A percentile compares a stretch with the other conserved stretches of the same genome.
phyloP scores from a whole-genome alignment of 2,888 invertebrate genomes.

The Polymixis lichenea region DNA sequence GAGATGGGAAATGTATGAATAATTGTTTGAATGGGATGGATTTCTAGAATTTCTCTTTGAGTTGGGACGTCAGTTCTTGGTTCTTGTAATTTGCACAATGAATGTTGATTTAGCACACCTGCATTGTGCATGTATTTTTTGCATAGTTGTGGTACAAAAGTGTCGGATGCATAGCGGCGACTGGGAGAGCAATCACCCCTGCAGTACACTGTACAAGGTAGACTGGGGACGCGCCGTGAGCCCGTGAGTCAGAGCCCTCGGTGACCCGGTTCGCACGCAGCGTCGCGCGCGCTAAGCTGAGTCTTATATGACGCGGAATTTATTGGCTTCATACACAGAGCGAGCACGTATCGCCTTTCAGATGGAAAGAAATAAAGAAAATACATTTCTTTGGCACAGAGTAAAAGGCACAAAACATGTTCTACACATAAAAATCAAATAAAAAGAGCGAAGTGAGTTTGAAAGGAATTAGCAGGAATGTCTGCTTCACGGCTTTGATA shows the following conservation, averaged over 20 bases:
- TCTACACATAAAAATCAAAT: not conserved
- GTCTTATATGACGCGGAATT: slow-evolving; percentile 76
- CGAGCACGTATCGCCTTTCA: slow-evolving; percentile 35
- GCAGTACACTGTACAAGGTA: slow-evolving; percentile 61
- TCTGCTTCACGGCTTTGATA: not conserved
- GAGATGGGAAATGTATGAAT: slow-evolving; percentile 66
- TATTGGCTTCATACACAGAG: slow-evolving; percentile 47
- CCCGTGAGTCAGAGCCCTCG: slow-evolving; percentile 74
- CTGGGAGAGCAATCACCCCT: slow-evolving; percentile 69
- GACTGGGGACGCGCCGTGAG: slow-evolving; percentile 68
- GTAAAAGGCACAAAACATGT: not conserved
- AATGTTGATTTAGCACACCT: slow-evolving; percentile 69
- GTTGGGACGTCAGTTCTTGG: slow-evolving; percentile 52
- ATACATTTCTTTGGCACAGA: not conserved
- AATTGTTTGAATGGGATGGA: slow-evolving; percentile 68
- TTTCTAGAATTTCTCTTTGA: slow-evolving; percentile 70
- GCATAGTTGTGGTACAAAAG: slow-evolving; percentile 63
- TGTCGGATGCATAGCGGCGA: slow-evolving; percentile 54
- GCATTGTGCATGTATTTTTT: slow-evolving; percentile 62
- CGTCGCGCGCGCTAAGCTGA: slow-evolving; percentile 57
- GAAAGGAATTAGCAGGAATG: not conserved
- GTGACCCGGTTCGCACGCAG: slow-evolving; percentile 86
- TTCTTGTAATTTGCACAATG: slow-evolving; percentile 76
- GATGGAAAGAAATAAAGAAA: not conserved
- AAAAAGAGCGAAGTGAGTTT: not conserved